These are phyloP conservation scores for Oreochromis aureus DNA, from an alignment of 2,113 vertebrate species.

Conservation along the genomic window DNA sequence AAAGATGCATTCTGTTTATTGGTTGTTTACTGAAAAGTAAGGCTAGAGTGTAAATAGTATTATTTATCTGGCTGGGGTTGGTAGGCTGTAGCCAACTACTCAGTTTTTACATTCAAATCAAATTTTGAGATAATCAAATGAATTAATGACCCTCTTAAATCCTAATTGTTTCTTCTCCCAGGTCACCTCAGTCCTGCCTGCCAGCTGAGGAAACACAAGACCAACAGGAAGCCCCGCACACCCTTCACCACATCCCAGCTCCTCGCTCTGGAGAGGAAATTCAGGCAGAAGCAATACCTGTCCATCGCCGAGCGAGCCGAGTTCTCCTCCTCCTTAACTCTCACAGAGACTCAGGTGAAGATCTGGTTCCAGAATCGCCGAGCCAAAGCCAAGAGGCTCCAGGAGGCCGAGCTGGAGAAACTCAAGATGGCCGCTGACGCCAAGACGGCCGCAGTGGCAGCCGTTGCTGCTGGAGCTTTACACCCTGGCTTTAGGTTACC, in stretches of 20 bases:
- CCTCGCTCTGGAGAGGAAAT: constrained; percentile 73
- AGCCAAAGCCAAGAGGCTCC: constrained; percentile 75
- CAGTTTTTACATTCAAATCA: background rate
- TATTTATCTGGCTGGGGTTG: background rate
- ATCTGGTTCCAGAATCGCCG: constrained; percentile 78
- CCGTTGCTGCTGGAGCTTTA: constrained; percentile 16
- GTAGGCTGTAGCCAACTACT: background rate
- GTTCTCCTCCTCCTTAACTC: constrained; percentile 71
- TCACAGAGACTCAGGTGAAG: constrained; percentile 77
- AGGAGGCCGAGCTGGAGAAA: constrained; percentile 76
- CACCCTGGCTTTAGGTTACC: constrained; percentile 63
- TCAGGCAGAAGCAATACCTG: constrained; percentile 76
- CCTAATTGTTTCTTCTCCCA: background rate
- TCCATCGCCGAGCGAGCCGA: constrained; percentile 74
- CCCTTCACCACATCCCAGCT: constrained; percentile 76
- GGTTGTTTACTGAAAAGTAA: background rate
- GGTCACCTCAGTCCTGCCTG: constrained; percentile 52
- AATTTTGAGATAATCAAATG: background rate
- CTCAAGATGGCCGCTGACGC: constrained; percentile 69
- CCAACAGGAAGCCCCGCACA: constrained; percentile 76
- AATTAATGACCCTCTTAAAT: background rate
- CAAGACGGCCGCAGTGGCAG: constrained; percentile 34
- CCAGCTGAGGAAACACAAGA: constrained; percentile 73
- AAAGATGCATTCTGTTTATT: background rate
- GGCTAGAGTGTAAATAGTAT: background rate